Base-by-base conservation (phyloP, 2,888 invertebrate species). In the Zaprionus lineosus region DNA sequence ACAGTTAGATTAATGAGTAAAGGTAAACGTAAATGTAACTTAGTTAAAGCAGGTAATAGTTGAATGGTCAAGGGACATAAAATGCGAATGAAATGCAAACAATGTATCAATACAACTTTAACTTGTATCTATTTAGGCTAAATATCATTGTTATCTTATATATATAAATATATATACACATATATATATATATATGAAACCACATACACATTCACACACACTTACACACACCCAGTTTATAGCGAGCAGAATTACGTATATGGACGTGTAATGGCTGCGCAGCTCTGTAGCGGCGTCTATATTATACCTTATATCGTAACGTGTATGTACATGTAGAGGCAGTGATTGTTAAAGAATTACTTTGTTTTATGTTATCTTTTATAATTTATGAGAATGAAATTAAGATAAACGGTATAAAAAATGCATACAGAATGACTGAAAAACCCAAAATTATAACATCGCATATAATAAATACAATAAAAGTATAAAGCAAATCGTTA, bases 371-470 rank as follows among this genome's bases (percentile, higher is more conserved):
- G 75, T 84, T 84, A 87, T 82, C 72, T 82, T 87, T 87, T 86
- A 76, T 84, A 82, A 87, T 84, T 85, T 86, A 73, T 59, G 66
- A 81, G 63, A 61, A 69, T 66, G 63, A 58, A 34, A 34, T 29
- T 48, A 53, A 48, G 51, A 26, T 61, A 76, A 75, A 81, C 55
- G 75, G 79, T 78, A 67, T 57, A 74, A 60, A 77, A 82, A 61
- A n/a, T 74, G 84, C 74, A 79, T 76, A 77, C 74, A 86, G 88
- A 87, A 87, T 87, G 87, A 87, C 87, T 87, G 87, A 87, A 86
- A 88, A 87, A 84, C 76, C 84, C 81, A 85, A 81, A 87, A 85
- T 79, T 83, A 81, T 81, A 81, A 79, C 81, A 85, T 74, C 73
- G 75, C 84, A 86, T 86, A 84, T 82, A 74, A 86, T 83, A 86